These are phyloP conservation scores for Lithobates pipiens DNA, from an alignment of 2,797 vertebrate species.

Conservation along the genomic window DNA sequence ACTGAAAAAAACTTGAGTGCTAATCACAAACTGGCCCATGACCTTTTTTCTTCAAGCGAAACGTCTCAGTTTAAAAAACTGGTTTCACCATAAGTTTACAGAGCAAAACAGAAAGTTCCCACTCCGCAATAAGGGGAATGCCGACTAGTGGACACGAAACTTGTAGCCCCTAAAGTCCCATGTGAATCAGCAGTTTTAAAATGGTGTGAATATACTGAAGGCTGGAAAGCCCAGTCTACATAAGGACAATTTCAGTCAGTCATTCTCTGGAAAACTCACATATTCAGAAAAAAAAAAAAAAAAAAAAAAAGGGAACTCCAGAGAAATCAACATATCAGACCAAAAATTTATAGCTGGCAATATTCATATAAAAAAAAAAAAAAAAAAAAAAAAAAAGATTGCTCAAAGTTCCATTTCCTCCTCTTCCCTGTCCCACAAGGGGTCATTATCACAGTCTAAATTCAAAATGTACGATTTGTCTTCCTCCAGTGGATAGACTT, in stretches of 20 bases:
- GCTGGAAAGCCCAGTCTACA: not conserved
- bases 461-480: not conserved
- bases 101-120: not conserved
- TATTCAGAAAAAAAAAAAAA: not conserved
- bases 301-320: not conserved
- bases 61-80: no score
- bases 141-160: not conserved
- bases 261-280: not conserved
- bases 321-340: not conserved
- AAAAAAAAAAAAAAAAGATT: not conserved
- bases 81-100: not conserved
- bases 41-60: not conserved
- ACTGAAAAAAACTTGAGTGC: not conserved
- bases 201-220: not conserved
- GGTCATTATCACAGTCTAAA: not conserved
- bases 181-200: not conserved
- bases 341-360: not conserved
- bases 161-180: not conserved
- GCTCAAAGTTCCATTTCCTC: constrained; percentile 56
- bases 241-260: not conserved
- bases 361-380: no score
- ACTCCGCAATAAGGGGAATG: not conserved
- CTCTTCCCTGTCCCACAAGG: constrained; percentile 25
- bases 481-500: not conserved
- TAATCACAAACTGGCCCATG: not conserved